Conservation (phyloP, 1,140 invertebrate species). For the Sipha flava region DNA sequence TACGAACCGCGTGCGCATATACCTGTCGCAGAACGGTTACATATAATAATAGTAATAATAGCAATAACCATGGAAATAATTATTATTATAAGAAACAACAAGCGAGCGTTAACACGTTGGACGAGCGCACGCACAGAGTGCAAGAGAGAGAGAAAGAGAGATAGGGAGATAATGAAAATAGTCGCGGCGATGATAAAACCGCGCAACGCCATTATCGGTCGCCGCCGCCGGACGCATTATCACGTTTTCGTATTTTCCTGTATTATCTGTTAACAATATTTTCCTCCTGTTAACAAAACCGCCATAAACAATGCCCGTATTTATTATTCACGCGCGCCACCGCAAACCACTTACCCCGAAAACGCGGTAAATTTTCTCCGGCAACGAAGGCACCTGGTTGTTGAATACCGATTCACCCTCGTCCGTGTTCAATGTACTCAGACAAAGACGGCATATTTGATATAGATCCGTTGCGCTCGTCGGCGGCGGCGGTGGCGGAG, state of each 20-base stretch:
- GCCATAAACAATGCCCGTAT: constrained; percentile 24
- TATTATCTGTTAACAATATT: constrained; percentile 32
- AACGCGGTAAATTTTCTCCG: constrained; percentile 25
- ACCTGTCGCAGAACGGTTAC: no score
- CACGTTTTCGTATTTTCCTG: constrained; percentile 9
- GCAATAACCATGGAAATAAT: no score
- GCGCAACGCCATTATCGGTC: constrained; percentile 24
- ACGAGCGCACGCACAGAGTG: no score
- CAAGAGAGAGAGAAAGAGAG: not conserved
- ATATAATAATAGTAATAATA: no score
- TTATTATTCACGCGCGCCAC: not conserved
- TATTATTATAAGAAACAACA: no score
- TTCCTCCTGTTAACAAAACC: constrained; percentile 16
- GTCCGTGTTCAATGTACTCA: not conserved
- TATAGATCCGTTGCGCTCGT: not conserved
- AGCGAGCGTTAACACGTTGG: no score
- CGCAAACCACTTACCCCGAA: not conserved
- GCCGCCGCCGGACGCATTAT: constrained; percentile 19
- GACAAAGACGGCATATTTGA: constrained; percentile 14
- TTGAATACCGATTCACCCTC: constrained; percentile 26
- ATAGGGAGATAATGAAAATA: not conserved
- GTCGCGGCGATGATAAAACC: constrained; percentile 25
- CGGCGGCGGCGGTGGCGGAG: not conserved
- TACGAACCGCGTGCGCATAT: no score
- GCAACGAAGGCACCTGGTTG: constrained; percentile 18